phyloP scores from a whole-genome alignment of 2,888 invertebrate genomes.

The Tenthredo distinguenda region DNA sequence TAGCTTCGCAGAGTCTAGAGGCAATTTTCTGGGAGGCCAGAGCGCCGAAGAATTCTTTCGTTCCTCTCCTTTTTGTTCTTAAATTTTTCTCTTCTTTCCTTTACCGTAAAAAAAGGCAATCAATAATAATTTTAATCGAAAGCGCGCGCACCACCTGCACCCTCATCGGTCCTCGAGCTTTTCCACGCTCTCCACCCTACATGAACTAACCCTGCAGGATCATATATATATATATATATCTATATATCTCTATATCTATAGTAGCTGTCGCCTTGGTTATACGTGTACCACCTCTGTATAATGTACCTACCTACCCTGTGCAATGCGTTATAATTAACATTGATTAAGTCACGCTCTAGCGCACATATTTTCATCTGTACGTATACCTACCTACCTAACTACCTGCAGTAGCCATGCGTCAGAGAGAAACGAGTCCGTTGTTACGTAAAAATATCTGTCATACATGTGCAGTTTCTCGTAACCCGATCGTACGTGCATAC shows the following conservation, averaged over 20 bases:
- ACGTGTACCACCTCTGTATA: background rate
- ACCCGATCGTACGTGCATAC: background rate
- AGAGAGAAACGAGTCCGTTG: slow-evolving; percentile 18
- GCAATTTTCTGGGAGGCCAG: background rate
- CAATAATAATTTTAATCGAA: slow-evolving; percentile 53
- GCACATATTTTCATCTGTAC: slow-evolving; percentile 58
- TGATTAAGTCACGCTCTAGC: slow-evolving; percentile 63
- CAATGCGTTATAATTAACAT: slow-evolving; percentile 68
- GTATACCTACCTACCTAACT: background rate
- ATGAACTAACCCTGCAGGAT: background rate
- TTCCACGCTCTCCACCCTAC: background rate
- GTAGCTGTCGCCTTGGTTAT: slow-evolving; percentile 27
- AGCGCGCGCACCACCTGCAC: slow-evolving; percentile 44
- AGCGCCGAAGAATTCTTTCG: background rate
- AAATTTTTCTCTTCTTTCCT: background rate
- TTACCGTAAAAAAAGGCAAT: slow-evolving; percentile 34
- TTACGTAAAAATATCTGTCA: background rate
- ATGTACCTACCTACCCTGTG: slow-evolving; percentile 13
- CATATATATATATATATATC: background rate
- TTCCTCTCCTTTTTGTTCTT: background rate
- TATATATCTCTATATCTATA: background rate
- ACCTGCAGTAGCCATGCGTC: slow-evolving; percentile 4
- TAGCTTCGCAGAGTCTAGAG: background rate
- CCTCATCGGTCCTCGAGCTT: background rate
- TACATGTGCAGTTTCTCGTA: background rate